Evolutionary conservation across 1,140 invertebrate species (phyloP).

Genomic region (Gonioctena quinquepunctata): DNA sequence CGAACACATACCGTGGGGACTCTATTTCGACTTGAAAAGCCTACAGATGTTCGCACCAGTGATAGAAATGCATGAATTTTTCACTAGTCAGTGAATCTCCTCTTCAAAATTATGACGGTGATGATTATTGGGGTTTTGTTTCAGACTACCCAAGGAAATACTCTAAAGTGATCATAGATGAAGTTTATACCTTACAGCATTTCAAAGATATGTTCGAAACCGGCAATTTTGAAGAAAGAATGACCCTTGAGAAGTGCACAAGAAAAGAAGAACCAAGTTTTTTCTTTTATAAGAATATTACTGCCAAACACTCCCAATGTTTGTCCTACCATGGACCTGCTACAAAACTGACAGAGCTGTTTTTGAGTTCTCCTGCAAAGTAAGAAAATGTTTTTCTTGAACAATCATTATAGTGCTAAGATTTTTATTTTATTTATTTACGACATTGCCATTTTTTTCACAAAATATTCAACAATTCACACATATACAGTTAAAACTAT

Average conservation of each 20-base stretch:
- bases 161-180: conserved; percentile 65
- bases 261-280: conserved; percentile 50
- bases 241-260: conserved; percentile 65
- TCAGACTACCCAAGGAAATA: conserved; percentile 35
- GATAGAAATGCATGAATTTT: conserved; percentile 84
- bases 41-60: conserved; percentile 81
- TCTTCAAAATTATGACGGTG: neutral
- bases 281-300: conserved; percentile 66
- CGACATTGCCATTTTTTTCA: too few relatives aligned
- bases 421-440: too few relatives aligned
- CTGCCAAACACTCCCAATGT: conserved; percentile 70
- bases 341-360: conserved; percentile 64
- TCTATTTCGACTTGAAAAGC: conserved; percentile 86
- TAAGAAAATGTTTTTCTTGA: too few relatives aligned
- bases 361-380: conserved; percentile 55
- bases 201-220: conserved; percentile 83
- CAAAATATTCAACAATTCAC: too few relatives aligned
- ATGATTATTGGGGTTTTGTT: conserved; percentile 15
- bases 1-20: conserved; percentile 71
- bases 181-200: conserved; percentile 82
- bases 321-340: conserved; percentile 84
- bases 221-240: conserved; percentile 83
- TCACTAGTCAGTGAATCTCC: conserved; percentile 60
- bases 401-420: too few relatives aligned
- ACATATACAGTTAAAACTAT: too few relatives aligned